Conservation (phyloP, 2,888 invertebrate species). For the Cheiracanthium punctorium region DNA sequence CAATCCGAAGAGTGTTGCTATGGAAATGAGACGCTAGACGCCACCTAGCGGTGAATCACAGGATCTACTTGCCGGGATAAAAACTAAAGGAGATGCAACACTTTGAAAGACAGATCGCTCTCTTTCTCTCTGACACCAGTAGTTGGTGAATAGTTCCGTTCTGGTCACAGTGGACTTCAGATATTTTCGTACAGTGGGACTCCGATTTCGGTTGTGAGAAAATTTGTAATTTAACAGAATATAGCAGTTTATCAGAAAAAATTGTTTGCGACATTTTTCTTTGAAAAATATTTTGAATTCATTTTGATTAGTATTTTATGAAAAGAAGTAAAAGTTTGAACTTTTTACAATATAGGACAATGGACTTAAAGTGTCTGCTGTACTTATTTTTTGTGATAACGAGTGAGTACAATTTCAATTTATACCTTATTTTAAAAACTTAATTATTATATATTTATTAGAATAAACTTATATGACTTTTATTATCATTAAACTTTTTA, state of each 20-base stretch:
- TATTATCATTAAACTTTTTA: too few relatives aligned
- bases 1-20: slow-evolving; percentile 13
- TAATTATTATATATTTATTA: too few relatives aligned
- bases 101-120: slow-evolving; percentile 30
- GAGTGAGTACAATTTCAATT: not conserved
- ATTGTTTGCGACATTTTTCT: too few relatives aligned
- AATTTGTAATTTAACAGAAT: not conserved
- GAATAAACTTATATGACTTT: too few relatives aligned
- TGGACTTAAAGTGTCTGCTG: not conserved
- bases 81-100: slow-evolving; percentile 25
- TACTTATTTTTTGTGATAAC: not conserved
- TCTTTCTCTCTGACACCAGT: slow-evolving; percentile 3
- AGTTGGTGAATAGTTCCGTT: not conserved
- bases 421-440: too few relatives aligned
- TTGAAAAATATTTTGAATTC: not conserved
- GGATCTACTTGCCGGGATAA: slow-evolving; percentile 32
- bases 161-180: too few relatives aligned
- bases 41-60: slow-evolving; percentile 20
- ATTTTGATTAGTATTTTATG: not conserved
- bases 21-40: slow-evolving; percentile 24
- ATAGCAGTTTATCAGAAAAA: too few relatives aligned
- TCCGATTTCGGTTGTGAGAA: not conserved
- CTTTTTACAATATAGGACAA: not conserved
- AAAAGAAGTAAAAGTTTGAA: not conserved
- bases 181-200: not conserved